These are phyloP conservation scores for Stratiomys singularior DNA, from an alignment of 2,888 invertebrate genomes.

Conservation along the genomic window DNA sequence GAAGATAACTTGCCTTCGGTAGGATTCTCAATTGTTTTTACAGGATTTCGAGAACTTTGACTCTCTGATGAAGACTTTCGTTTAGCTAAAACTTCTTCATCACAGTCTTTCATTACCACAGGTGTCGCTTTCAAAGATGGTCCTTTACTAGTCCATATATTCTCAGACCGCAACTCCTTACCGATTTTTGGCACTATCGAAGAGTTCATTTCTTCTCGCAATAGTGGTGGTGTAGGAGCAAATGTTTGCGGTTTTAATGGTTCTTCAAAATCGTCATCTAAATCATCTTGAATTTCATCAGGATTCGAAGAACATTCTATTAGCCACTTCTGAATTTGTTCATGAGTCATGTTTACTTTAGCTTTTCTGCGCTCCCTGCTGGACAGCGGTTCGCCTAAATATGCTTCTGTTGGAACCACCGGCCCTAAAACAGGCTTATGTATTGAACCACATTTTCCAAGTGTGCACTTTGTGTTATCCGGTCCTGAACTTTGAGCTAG, in stretches of 20 bases:
- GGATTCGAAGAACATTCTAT: slow-evolving; percentile 69
- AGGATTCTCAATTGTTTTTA: background rate
- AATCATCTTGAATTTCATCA: slow-evolving; percentile 65
- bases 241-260: slow-evolving; percentile 61
- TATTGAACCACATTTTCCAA: slow-evolving; percentile 66
- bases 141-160: slow-evolving; percentile 65
- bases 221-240: slow-evolving; percentile 57
- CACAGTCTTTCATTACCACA: slow-evolving; percentile 59
- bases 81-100: no score
- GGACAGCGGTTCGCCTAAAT: slow-evolving; percentile 63
- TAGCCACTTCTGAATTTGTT: slow-evolving; percentile 76
- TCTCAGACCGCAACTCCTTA: slow-evolving; percentile 60
- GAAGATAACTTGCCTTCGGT: slow-evolving; percentile 5
- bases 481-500: slow-evolving; percentile 65
- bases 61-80: slow-evolving; percentile 46
- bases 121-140: slow-evolving; percentile 64
- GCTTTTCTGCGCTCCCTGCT: slow-evolving; percentile 67
- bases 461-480: slow-evolving; percentile 65
- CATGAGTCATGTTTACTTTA: slow-evolving; percentile 76
- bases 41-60: slow-evolving; percentile 2
- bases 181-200: slow-evolving; percentile 61
- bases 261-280: slow-evolving; percentile 64
- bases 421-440: slow-evolving; percentile 65
- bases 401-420: slow-evolving; percentile 65
- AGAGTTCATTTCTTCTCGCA: slow-evolving; percentile 62